These are phyloP conservation scores for Sakesphorus luctuosus DNA, from an alignment of 2,113 vertebrate genomes.

Conservation along the genomic window DNA sequence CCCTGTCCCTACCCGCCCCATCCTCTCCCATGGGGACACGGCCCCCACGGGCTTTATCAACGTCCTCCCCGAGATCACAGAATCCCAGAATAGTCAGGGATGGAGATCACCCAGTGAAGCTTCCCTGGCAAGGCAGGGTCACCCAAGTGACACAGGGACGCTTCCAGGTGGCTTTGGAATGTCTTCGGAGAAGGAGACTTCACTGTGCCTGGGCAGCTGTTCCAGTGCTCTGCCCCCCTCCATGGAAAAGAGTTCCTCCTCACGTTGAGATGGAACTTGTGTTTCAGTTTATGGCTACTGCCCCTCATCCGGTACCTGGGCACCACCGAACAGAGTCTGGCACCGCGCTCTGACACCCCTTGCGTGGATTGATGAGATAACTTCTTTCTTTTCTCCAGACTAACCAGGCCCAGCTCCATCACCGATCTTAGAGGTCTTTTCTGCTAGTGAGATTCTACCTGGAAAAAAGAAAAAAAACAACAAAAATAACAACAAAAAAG, in stretches of 20 bases:
- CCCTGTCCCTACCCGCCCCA: no score
- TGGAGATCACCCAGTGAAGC: not conserved
- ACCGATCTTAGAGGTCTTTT: not conserved
- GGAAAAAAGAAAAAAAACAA: not conserved
- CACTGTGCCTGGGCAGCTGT: not conserved
- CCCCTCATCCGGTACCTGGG: not conserved
- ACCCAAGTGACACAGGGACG: not conserved
- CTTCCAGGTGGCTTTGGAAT: not conserved
- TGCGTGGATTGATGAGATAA: not conserved
- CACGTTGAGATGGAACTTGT: not conserved
- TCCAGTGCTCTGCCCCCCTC: not conserved
- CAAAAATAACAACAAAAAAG: no score
- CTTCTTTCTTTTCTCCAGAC: not conserved
- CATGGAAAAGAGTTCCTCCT: not conserved
- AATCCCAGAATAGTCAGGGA: not conserved
- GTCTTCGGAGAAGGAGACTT: not conserved
- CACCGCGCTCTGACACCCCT: not conserved
- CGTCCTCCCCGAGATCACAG: not conserved
- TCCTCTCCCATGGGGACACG: not conserved
- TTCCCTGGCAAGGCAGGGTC: not conserved
- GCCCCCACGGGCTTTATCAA: not conserved
- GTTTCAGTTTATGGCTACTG: not conserved
- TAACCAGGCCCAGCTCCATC: not conserved
- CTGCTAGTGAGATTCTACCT: not conserved
- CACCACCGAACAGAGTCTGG: not conserved